Evolutionary conservation across 1,140 invertebrate genomes (phyloP), one percentile per base, ranked within the genome.

Genomic region (Zaprionus camerounensis): DNA sequence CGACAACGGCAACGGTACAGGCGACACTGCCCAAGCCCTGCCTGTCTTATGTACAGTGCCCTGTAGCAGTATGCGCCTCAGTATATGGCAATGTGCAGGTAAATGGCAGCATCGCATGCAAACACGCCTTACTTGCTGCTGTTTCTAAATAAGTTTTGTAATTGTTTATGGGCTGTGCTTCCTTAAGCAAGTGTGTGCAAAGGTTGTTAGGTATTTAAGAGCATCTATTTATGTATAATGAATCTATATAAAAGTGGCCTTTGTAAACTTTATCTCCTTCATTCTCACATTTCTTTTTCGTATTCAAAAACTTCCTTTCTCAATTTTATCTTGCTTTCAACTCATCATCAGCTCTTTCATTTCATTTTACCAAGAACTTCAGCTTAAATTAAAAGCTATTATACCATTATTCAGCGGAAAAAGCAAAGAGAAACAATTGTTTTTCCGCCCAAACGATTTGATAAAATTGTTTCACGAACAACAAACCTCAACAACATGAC

Each of bases 11-110:
- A 73, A 61, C 58, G 76, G 79, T 80, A 68, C 66, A 63, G 70
- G 66, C 73, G 41, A 84, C 74, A 85, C 80, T 69, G 61, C 65
- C 28, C 72, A 66, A 41, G 61, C 46, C 51, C 46, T 34, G 55
- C 70, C 71, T 57, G 70, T 13, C 76, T 49, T 61, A 71, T 82
- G 58, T 83, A 71, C 28, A 51, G 44, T 63, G 44, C 20, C 2
- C 17, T 49, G 31, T 61, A 34, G 22, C 44, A 59, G 49, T 51
- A 61, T 51, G 56, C 44, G 26, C 26, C 12, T 34, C 53, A 58
- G 44, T 41, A 70, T n/a, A 62, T 38, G 9, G n/a, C 44, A 31
- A 70, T 36, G 31, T 58, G 13, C 24, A 61, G 26, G 17, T 44
- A 56, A 46, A 46, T 46, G 9, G 6, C n/a, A 46, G 41, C n/a